Base-by-base conservation (phyloP, 2,888 invertebrate species). In the Drosophila flavopinicola region DNA sequence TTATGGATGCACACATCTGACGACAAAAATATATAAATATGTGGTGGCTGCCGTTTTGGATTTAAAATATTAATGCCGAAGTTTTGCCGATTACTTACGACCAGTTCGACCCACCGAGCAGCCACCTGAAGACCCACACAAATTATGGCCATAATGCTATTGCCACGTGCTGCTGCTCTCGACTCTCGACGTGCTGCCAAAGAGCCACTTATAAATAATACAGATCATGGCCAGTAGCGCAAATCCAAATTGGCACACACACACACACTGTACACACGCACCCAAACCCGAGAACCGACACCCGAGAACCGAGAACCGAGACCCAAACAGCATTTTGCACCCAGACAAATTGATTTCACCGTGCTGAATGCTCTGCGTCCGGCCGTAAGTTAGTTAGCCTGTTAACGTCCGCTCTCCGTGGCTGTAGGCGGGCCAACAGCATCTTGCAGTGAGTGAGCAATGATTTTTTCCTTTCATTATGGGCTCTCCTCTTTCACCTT, bases 151-250 rank as follows among this genome's bases (percentile, higher is more conserved):
- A 30, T 15, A 39, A 30, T 29, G 11, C 53, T 9, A 23, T 27
- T 42, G 64, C 57, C 63, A 78, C 71, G 78, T 69, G 61, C 76
- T 53, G 48, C 70, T 45, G 35, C 27, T n/a, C n/a, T n/a, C 44
- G 58, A 54, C 66, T 57, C n/a, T n/a, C n/a, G 66, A 71, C 63
- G 58, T 64, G 69, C 63, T 63, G 73, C 54, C 56, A 66, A 63
- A 63, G 61, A 54, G 56, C 45, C 45, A 37, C 67, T 58, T 65
- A 75, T 67, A 78, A 71, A 82, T 82, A 78, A 78, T 71, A 49
- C 61, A 78, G 71, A 75, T 82, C 65, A 71, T 63, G 57, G 52
- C 41, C 37, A 44, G 20, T 33, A 47, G 24, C 33, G 7, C 24
- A 49, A 38, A 13, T 53, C 65, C n/a, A 47, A 69, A 75, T 56